Evolutionary conservation across 2,113 vertebrate genomes (phyloP), one percentile per base, ranked within the genome.

Genomic region (Tychaedon coryphoeus): DNA sequence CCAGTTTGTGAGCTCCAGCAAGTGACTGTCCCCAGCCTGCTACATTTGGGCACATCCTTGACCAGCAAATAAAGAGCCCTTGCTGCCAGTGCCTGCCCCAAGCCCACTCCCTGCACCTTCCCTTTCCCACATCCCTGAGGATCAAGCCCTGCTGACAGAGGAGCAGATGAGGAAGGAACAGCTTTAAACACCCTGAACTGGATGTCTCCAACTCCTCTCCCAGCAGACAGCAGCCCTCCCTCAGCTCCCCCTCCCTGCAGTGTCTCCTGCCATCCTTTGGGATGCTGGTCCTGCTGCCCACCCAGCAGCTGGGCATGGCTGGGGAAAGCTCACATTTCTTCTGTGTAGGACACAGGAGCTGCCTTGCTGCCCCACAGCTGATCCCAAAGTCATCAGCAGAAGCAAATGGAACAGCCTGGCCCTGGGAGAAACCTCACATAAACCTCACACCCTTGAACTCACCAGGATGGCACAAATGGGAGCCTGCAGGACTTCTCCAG

Each of bases 281-380:
- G 60, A 20, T 20, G 54, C 69, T 23, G 38, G 6, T 83, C 47
- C 79, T 84, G 72, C 80, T 48, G 36, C 82, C 78, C 43, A 24
- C 47, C 53, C 53, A 14, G 34, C 7, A 19, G 24, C 67, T 47
- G 45, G 16, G n/a, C 28, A 5, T 20, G 23, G 43, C 53, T 25
- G 16, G n/a, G n/a, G 4, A 22, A 19, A 10, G 12, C n/a, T 10
- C 36, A 14, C 1, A 8, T 29, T 6, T 25, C 9, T 28, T 1
- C 28, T 8, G 20, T 50, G 53, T 34, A 28, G 82, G 50, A 25
- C 26, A 38, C 7, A 31, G 53, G 29, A 6, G 5, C 0, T 6
- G 33, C 47, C 58, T 4, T 5, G 12, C 5, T 58, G 83, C 76
- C 76, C 1, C 1, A 13, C 45, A 19, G 60, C 22, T 5, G 0